Evolutionary conservation across 2,888 invertebrate genomes (phyloP), one percentile per base, ranked within the genome.

Genomic region (Yponomeuta plumbellus): DNA sequence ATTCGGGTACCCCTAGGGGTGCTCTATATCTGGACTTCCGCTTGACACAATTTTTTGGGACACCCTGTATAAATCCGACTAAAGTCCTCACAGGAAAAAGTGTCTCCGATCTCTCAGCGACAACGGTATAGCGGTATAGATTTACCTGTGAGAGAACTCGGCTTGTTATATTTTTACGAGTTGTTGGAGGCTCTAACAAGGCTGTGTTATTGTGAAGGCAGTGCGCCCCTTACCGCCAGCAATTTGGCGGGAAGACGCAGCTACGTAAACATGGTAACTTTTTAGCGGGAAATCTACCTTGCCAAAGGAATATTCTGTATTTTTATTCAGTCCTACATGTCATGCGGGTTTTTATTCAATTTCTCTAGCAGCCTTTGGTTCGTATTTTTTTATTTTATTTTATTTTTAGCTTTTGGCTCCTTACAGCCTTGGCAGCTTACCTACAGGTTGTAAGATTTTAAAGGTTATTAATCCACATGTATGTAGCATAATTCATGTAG

Each of bases 121-220:
- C 5, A 52, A 13, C 8, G 11, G 8, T 13, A 8, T 39, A 8
- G 39, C 11, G 39, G 11, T 11, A 5, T 0, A 17, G 44, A 52
- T 52, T 52, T 52, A 13, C 44, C 17, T 17, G 44, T 52, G 17
- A 52, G 44, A 52, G 1, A 52, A 52, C 44, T 17, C 44, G 17
- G 44, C 44, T 52, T 52, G 44, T 52, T 52, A 52, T 52, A 52
- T 52, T 52, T 52, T 52, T 52, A 52, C 44, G 44, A 52, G 44
- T 52, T 52, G 44, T 13, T 52, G 44, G 44, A 52, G 44, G 17
- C 17, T 52, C 44, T 52, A 52, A 52, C 44, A 52, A 52, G 44
- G 44, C 44, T 17, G 17, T 52, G 44, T 52, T 52, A 52, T 52
- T 52, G 44, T 52, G 44, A 17, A 13, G 17, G 44, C 13, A 1